Evolutionary conservation across 2,888 invertebrate species (phyloP).

Genomic region (Drosophila pegasa): DNA sequence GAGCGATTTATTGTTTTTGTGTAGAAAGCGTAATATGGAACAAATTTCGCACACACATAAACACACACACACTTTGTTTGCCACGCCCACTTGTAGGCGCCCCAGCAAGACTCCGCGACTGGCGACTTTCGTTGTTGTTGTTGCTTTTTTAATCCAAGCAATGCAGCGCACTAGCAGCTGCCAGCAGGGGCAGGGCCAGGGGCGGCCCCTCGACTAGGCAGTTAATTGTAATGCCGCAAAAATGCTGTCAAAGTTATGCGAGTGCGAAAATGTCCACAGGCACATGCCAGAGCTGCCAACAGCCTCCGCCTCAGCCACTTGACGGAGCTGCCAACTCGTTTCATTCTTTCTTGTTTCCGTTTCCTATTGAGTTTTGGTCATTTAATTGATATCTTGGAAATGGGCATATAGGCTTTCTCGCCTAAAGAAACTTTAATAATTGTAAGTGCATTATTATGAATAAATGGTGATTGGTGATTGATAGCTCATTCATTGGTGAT

Average conservation of each 20-base stretch:
- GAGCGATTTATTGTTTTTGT: constrained; percentile 80
- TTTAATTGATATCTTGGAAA: not conserved
- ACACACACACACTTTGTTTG: constrained; percentile 21
- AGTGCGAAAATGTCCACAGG: constrained; percentile 77
- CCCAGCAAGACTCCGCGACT: constrained; percentile 34
- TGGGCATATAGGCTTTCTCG: not conserved
- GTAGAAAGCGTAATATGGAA: constrained; percentile 79
- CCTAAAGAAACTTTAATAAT: too few species aligned
- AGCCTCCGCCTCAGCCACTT: constrained; percentile 30
- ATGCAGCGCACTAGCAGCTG: constrained; percentile 6
- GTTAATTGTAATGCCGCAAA: constrained; percentile 78
- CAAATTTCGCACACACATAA: constrained; percentile 64
- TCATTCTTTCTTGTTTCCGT: not conserved
- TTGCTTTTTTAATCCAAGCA: constrained; percentile 1
- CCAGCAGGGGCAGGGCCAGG: not conserved
- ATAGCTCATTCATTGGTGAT: too few species aligned
- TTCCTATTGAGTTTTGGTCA: constrained; percentile 25
- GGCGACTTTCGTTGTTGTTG: not conserved
- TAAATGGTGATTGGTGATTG: not conserved
- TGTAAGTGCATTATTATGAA: not conserved
- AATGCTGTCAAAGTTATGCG: constrained; percentile 78
- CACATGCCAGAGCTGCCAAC: constrained; percentile 27
- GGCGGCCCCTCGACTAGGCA: constrained; percentile 45
- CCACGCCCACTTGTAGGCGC: constrained; percentile 61
- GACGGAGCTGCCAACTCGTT: constrained; percentile 29